A percentile compares a stretch with the other conserved stretches of the same genome.
Conservation (phyloP, 2,888 invertebrate genomes). For the Amblyjoppa proteus region DNA sequence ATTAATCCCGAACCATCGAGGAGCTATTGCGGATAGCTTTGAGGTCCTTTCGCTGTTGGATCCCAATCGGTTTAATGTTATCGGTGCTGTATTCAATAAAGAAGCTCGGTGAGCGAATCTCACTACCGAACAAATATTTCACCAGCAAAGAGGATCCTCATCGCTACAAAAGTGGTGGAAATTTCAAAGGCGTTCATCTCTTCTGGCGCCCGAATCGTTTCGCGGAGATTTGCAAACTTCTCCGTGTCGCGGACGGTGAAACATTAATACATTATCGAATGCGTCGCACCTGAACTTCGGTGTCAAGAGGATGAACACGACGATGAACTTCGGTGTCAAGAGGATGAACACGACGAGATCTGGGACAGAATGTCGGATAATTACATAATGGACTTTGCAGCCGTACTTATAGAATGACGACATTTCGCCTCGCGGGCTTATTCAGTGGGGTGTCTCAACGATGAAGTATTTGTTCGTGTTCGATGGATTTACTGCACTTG, state of each 20-base stretch:
- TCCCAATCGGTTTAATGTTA: constrained; percentile 39
- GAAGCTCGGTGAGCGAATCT: background rate
- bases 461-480: background rate
- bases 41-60: constrained; percentile 34
- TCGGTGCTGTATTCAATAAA: background rate
- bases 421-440: background rate
- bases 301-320: background rate
- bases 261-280: background rate
- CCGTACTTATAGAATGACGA: background rate
- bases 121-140: background rate
- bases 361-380: background rate
- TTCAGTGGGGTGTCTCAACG: constrained; percentile 8
- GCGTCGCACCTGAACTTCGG: background rate
- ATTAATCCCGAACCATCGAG: constrained; percentile 55
- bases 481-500: background rate
- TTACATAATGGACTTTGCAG: background rate
- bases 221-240: background rate
- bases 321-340: background rate
- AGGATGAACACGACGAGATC: background rate
- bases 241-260: background rate
- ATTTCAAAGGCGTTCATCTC: background rate
- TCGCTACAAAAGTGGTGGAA: background rate
- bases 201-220: background rate
- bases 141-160: background rate
- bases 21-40: background rate